These are phyloP conservation scores for Hippoglossus hippoglossus DNA, from an alignment of 2,797 vertebrate genomes.

Conservation along the genomic window DNA sequence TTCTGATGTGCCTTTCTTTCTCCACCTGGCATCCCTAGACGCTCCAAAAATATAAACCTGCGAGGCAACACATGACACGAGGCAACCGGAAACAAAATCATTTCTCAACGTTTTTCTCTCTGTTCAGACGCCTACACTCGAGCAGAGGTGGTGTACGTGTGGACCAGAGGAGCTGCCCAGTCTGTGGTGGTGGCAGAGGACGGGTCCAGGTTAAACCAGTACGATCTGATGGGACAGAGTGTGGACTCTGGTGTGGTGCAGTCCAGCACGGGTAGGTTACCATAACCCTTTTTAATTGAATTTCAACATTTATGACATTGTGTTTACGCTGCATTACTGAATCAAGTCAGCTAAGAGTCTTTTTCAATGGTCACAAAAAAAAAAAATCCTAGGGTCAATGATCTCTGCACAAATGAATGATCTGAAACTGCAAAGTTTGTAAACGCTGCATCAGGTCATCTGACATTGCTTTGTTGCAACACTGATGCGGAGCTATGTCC, in stretches of 20 bases:
- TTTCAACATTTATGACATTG: neutral
- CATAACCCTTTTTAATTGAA: neutral
- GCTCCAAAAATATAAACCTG: constrained; percentile 34
- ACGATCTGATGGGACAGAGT: constrained; percentile 95
- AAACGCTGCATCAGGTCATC: constrained; percentile 28
- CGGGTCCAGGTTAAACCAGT: constrained; percentile 96
- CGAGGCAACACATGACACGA: constrained; percentile 19
- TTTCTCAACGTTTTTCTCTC: constrained; percentile 22
- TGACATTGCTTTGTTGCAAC: constrained; percentile 37
- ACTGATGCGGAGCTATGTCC: constrained; percentile 60
- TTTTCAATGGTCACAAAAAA: too few species aligned
- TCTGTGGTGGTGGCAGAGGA: constrained; percentile 98
- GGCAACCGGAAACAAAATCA: constrained; percentile 33
- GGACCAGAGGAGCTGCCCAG: constrained; percentile 93
- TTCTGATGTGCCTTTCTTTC: constrained; percentile 6
- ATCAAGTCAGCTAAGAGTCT: neutral
- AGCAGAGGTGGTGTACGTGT: constrained; percentile 96
- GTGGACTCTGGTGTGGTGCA: constrained; percentile 97
- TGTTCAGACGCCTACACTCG: constrained; percentile 94
- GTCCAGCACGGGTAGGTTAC: constrained; percentile 93
- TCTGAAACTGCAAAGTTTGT: constrained; percentile 26
- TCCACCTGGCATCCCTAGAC: constrained; percentile 31
- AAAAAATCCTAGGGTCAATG: neutral
- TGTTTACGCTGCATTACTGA: neutral
- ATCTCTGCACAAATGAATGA: neutral